phyloP scores from a whole-genome alignment of 2,797 vertebrate species.

The Pangasius larnaudii region DNA sequence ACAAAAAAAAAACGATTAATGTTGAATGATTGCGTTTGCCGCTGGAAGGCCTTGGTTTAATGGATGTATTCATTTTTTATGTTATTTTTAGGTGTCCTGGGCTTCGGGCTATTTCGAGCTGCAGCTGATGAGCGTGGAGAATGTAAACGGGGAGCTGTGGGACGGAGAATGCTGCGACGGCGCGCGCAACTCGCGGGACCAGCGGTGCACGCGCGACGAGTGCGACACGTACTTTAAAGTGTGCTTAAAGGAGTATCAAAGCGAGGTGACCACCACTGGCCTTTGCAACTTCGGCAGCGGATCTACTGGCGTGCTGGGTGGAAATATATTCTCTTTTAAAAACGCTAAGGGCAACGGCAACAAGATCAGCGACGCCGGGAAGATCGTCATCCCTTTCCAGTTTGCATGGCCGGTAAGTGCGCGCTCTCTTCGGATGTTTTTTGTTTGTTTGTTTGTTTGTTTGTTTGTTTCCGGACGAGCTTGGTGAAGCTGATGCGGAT shows the following conservation, averaged over 20 bases:
- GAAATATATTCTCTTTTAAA: slow-evolving; percentile 92
- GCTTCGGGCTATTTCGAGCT: slow-evolving; percentile 97
- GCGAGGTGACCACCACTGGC: slow-evolving; percentile 81
- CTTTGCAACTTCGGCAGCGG: slow-evolving; percentile 87
- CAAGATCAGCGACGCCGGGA: slow-evolving; percentile 79
- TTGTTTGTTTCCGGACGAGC: background rate
- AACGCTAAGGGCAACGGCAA: slow-evolving; percentile 71
- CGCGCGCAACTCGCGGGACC: slow-evolving; percentile 79
- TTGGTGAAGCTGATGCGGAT: background rate
- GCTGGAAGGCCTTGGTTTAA: slow-evolving; percentile 32
- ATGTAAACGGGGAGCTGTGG: slow-evolving; percentile 91
- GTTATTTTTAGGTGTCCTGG: slow-evolving; percentile 87
- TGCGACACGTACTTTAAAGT: slow-evolving; percentile 95
- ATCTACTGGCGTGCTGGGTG: slow-evolving; percentile 91
- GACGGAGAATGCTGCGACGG: slow-evolving; percentile 95
- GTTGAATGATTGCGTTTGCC: background rate
- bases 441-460: background rate
- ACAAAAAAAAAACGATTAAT: background rate
- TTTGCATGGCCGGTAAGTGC: slow-evolving; percentile 95
- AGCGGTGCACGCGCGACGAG: slow-evolving; percentile 88
- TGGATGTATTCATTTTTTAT: slow-evolving; percentile 42
- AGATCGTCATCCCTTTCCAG: slow-evolving; percentile 90
- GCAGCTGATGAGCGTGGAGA: slow-evolving; percentile 93
- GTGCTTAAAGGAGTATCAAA: slow-evolving; percentile 96
- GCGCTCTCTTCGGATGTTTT: background rate